Percentiles rank a stretch among this genome's conserved stretches.
Evolutionary conservation across 2,888 invertebrate species (phyloP).

Genomic region (Microctonus brassicae): DNA sequence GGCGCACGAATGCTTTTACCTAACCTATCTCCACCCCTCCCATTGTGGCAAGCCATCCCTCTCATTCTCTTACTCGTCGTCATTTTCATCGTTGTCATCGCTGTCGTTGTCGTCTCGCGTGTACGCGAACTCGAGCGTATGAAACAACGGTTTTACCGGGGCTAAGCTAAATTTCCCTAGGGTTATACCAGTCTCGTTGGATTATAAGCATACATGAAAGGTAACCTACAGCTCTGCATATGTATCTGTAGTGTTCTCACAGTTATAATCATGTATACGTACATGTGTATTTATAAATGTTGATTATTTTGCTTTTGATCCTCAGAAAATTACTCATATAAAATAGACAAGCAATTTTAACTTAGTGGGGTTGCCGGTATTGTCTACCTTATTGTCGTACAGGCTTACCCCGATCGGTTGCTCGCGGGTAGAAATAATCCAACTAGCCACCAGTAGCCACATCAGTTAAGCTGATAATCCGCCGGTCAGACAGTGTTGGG

Average conservation of each 20-base stretch:
- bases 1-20: constrained; percentile 45
- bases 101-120: constrained; percentile 21
- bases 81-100: constrained; percentile 18
- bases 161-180: constrained; percentile 58
- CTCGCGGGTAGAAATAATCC: constrained; percentile 56
- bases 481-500: constrained; percentile 66
- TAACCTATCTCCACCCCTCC: constrained; percentile 31
- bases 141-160: constrained; percentile 57
- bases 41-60: constrained; percentile 14
- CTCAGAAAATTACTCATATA: background rate
- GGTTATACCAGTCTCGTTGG: constrained; percentile 49
- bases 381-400: constrained; percentile 30
- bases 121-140: constrained; percentile 49
- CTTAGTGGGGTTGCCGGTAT: background rate
- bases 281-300: background rate
- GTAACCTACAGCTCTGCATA: constrained; percentile 35
- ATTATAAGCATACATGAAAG: constrained; percentile 53
- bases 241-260: background rate
- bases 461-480: constrained; percentile 65
- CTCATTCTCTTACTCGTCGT: constrained; percentile 30
- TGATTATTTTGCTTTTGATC: background rate
- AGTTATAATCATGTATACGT: background rate
- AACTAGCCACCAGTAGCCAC: constrained; percentile 49
- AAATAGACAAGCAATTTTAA: background rate
- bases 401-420: constrained; percentile 45